A percentile compares a stretch with the other conserved stretches of the same genome.
Evolutionary conservation across 1,140 invertebrate species (phyloP).

Genomic region (Drosophila bipectinata): DNA sequence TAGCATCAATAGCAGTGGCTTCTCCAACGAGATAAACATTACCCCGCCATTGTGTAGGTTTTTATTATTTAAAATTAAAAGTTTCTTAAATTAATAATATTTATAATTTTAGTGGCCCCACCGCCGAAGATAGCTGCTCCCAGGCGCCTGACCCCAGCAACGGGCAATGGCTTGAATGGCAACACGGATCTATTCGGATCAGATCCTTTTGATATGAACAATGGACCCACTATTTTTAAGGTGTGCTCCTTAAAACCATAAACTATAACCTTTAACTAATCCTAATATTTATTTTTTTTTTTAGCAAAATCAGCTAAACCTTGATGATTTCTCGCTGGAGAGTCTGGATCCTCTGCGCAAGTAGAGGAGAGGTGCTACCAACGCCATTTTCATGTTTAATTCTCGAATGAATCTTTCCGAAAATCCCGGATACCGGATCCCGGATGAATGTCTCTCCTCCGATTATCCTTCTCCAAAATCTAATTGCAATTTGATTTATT

Average conservation of each 20-base stretch:
- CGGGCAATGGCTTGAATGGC: conserved; percentile 84
- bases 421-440: conserved; percentile 8
- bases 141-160: conserved; percentile 71
- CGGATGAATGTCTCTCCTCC: not conserved
- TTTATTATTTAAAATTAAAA: not conserved
- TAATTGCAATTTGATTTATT: conserved; percentile 57
- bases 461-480: conserved; percentile 27
- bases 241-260: conserved; percentile 24
- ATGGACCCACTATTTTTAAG: conserved; percentile 77
- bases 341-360: conserved; percentile 91
- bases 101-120: conserved; percentile 88
- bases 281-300: conserved; percentile 5
- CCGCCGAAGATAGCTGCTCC: conserved; percentile 89
- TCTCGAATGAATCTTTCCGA: conserved; percentile 29
- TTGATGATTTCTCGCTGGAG: conserved; percentile 94
- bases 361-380: conserved; percentile 68
- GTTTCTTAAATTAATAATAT: not conserved
- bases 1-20: conserved; percentile 70
- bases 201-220: conserved; percentile 85
- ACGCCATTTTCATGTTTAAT: conserved; percentile 56
- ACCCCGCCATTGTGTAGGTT: conserved; percentile 88
- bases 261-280: not conserved
- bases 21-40: conserved; percentile 76
- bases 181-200: conserved; percentile 89
- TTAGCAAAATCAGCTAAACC: conserved; percentile 72